Base-by-base conservation (phyloP, 2,888 invertebrate genomes). In the Oxytorus armatus region DNA sequence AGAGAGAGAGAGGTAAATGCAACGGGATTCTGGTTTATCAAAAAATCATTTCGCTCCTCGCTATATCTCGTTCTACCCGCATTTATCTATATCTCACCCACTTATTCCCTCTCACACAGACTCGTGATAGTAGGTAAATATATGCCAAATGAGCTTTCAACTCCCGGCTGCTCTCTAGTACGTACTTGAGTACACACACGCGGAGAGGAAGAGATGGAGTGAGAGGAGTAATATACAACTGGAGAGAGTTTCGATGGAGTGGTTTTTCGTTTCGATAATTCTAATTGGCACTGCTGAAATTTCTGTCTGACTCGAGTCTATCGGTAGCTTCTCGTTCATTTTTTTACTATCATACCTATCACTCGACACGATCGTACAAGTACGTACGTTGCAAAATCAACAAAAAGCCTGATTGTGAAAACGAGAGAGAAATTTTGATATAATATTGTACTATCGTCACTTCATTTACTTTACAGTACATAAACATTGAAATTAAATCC, bases 141-240 rank as follows among this genome's bases (percentile, higher is more conserved):
- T 59, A 73, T 70, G 39, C 70, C 65, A 69, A 79, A 83, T 79
- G 79, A 83, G 68, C 57, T 73, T 73, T 70, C 65, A 51, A 69
- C 77, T 36, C 29, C 57, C 25, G 47, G 68, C 33, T 51, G 25
- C 47, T 29, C 33, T 79, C 53, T 44, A 69, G 70, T 29, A 42
- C 23, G 36, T 73, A 69, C 69, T 75, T 53, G 57, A 75, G 39
- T 18, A 65, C 65, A 21, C 29, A 29, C 29, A 29, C 29, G 5
- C 29, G 10, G 29, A 59, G 59, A 10, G 21, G 36, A 18, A 11
- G 36, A 36, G 11, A 33, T 21, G 51, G 65, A 66, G 77, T 2
- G 29, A 65, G 18, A 23, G 47, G 16, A 59, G 25, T 4, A 10
- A 7, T n/a, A 44, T 53, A 53, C 59, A 47, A 53, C 11, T 68